These are phyloP conservation scores for Ramphastos sulfuratus DNA, from an alignment of 2,113 vertebrate genomes.

Conservation along the genomic window DNA sequence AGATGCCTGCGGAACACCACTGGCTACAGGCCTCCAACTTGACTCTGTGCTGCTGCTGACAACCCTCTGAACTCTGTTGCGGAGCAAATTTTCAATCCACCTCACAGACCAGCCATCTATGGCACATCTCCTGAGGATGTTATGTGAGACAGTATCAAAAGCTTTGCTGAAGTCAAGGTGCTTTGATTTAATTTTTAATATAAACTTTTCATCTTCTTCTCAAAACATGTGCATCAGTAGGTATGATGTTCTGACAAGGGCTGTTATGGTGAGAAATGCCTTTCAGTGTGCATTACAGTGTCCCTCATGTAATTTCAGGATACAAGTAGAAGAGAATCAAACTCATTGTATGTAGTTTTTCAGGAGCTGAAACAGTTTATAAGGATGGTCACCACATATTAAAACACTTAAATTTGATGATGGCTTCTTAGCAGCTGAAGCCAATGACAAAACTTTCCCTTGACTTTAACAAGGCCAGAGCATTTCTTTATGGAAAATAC, in stretches of 20 bases:
- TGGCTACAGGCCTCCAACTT: too few species aligned
- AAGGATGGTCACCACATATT: neutral
- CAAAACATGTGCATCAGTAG: rapidly evolving
- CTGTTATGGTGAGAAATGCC: neutral
- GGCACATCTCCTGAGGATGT: too few species aligned
- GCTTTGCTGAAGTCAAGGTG: too few species aligned
- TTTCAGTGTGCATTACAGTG: neutral
- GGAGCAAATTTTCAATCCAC: too few species aligned
- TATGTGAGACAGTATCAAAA: too few species aligned
- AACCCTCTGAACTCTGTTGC: too few species aligned
- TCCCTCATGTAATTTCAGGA: neutral
- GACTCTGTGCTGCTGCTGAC: too few species aligned
- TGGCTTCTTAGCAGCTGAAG: neutral
- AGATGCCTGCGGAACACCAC: too few species aligned
- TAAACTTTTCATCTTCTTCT: neutral
- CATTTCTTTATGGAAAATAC: neutral
- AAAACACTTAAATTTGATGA: neutral
- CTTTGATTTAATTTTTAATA: neutral
- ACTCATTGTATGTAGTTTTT: neutral
- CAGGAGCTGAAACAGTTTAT: neutral
- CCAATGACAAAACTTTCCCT: neutral
- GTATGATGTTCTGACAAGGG: neutral
- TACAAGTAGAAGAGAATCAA: neutral
- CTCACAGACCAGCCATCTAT: too few species aligned
- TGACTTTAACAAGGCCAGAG: neutral